phyloP scores from a whole-genome alignment of 2,797 vertebrate species.

The Merluccius polli region DNA sequence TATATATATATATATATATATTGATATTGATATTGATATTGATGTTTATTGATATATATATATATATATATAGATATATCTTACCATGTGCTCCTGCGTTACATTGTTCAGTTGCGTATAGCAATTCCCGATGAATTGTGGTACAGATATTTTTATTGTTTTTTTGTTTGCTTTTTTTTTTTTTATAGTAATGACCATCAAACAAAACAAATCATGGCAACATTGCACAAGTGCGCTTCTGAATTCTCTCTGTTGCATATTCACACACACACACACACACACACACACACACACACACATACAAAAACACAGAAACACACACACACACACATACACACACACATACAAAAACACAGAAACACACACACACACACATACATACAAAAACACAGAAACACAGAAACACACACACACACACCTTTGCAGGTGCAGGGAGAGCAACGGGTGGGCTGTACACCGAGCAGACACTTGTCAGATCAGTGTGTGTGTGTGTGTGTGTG shows the following conservation, averaged over 20 bases:
- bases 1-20: no score
- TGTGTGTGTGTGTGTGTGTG: no score
- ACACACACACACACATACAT: neutral
- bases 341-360: neutral
- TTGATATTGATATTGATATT: no score
- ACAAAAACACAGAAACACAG: neutral
- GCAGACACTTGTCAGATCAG: constrained; percentile 31
- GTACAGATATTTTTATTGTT: no score
- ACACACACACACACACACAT: neutral
- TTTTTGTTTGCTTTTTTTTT: no score
- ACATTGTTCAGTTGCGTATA: neutral
- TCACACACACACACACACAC: neutral
- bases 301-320: neutral
- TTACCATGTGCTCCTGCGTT: neutral
- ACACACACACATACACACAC: neutral
- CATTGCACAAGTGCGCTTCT: neutral
- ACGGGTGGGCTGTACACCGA: constrained; percentile 13
- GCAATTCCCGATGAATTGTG: no score
- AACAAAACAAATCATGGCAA: no score
- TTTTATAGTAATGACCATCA: neutral
- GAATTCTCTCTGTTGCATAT: no score
- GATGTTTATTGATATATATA: no score
- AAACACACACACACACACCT: constrained; percentile 13
- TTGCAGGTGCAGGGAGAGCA: neutral
- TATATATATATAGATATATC: neutral